phyloP scores from a whole-genome alignment of 1,140 invertebrate species.

The Heliconius melpomene region DNA sequence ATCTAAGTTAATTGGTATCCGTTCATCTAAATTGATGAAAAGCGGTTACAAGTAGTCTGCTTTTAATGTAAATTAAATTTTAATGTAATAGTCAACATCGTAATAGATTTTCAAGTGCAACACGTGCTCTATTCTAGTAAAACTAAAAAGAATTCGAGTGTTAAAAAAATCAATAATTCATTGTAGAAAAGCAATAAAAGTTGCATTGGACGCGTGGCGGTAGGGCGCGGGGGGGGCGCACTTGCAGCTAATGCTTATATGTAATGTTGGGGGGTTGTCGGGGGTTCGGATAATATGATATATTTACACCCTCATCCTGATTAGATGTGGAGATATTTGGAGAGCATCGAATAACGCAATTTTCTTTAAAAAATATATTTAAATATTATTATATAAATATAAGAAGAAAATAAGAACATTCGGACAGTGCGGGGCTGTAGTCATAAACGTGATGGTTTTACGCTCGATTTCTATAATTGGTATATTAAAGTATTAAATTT shows the following conservation, averaged over 20 bases:
- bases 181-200: conserved; percentile 42
- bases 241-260: conserved; percentile 28
- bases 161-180: conserved; percentile 47
- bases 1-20: no score
- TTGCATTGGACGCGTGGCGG: conserved; percentile 27
- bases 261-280: conserved; percentile 18
- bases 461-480: no score
- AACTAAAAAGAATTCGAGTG: neutral
- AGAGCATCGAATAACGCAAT: neutral
- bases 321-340: neutral
- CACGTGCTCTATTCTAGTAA: neutral
- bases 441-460: no score
- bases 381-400: neutral
- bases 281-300: conserved; percentile 36
- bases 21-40: no score
- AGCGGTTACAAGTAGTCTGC: no score
- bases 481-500: no score
- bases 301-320: conserved; percentile 32
- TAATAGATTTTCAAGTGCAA: neutral
- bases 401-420: neutral
- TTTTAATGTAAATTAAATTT: neutral
- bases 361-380: neutral
- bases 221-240: conserved; percentile 33
- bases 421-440: no score
- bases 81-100: neutral